Conservation (phyloP, 1,140 invertebrate species). For the Drosophila setifemur region DNA sequence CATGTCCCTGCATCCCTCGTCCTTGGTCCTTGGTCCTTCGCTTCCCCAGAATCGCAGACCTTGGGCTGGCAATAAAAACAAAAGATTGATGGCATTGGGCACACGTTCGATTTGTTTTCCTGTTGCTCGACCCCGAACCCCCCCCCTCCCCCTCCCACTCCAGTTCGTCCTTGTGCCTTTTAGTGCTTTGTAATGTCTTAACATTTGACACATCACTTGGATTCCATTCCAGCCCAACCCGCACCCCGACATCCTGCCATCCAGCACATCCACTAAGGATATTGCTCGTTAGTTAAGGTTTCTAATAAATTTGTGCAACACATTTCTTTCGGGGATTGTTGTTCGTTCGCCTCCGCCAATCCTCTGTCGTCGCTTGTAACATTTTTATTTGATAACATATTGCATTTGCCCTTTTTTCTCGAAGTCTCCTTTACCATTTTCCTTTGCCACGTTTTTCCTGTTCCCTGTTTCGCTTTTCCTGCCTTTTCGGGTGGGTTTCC, state of each 20-base stretch:
- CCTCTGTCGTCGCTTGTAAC: constrained; percentile 74
- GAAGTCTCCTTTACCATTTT: constrained; percentile 24
- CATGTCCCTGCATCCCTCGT: constrained; percentile 20
- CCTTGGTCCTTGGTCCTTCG: constrained; percentile 22
- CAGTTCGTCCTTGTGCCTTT: constrained; percentile 58
- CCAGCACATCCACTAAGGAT: constrained; percentile 48
- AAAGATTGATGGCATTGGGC: constrained; percentile 82
- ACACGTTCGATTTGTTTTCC: constrained; percentile 81
- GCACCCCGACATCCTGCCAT: neutral
- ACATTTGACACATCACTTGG: constrained; percentile 79
- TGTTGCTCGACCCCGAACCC: constrained; percentile 54
- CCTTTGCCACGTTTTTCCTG: neutral
- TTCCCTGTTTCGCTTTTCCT: constrained; percentile 12
- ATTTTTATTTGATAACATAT: constrained; percentile 81
- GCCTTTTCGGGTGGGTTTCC: constrained; percentile 28
- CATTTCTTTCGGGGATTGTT: constrained; percentile 50
- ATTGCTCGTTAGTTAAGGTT: constrained; percentile 80
- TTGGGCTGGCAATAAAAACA: constrained; percentile 74
- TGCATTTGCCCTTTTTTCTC: constrained; percentile 67
- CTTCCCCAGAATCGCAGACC: constrained; percentile 68
- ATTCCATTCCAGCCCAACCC: constrained; percentile 44
- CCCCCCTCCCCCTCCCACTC: neutral
- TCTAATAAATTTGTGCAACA: constrained; percentile 81
- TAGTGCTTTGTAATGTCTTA: constrained; percentile 81
- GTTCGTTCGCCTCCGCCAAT: constrained; percentile 7